Conservation (phyloP, 2,113 vertebrate species). For the Cyprinodon tularosa region DNA sequence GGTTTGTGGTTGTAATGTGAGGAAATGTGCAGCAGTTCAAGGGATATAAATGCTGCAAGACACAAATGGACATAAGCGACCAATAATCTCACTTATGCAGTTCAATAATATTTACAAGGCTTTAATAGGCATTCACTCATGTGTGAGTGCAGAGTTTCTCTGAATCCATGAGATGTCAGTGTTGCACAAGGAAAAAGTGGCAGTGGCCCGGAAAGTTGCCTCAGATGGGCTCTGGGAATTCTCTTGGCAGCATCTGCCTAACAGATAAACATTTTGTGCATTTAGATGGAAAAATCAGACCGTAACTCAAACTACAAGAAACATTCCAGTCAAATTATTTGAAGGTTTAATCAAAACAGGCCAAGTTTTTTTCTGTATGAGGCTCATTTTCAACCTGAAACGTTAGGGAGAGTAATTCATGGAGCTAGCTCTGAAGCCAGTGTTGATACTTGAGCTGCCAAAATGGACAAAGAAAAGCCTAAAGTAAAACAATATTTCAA, state of each 20-base stretch:
- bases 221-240: constrained; percentile 46
- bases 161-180: constrained; percentile 67
- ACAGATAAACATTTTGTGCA: constrained; percentile 44
- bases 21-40: background rate
- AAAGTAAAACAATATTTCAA: constrained; percentile 68
- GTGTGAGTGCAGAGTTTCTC: constrained; percentile 17
- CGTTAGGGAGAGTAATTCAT: constrained; percentile 47
- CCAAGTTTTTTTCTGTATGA: constrained; percentile 16
- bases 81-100: background rate
- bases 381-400: constrained; percentile 41
- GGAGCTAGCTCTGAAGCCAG: constrained; percentile 41
- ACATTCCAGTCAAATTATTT: constrained; percentile 66
- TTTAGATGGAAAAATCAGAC: constrained; percentile 66
- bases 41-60: background rate
- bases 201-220: background rate
- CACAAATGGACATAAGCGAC: background rate
- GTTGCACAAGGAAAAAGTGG: constrained; percentile 27
- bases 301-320: constrained; percentile 41
- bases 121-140: background rate
- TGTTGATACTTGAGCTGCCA: constrained; percentile 63
- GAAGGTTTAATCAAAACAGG: constrained; percentile 59
- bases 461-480: constrained; percentile 63
- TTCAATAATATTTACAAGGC: background rate
- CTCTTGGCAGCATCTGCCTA: constrained; percentile 58
- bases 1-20: background rate